Evolutionary conservation across 2,888 invertebrate genomes (phyloP), one percentile per base, ranked within the genome.

Genomic region (Drosophila fungiperda): DNA sequence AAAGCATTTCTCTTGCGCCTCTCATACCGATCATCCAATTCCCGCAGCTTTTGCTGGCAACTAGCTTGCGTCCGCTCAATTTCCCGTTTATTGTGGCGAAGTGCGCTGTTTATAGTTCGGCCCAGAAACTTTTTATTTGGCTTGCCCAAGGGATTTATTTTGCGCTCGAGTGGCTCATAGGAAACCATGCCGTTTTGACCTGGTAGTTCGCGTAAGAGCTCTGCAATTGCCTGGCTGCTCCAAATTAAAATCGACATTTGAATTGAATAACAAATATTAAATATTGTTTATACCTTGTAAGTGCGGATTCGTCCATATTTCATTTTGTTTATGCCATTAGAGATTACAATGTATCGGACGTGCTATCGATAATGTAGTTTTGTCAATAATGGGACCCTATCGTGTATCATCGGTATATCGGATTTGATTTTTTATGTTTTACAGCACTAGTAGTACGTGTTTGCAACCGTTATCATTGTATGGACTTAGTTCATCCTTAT

Each of bases 101-200:
- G 57, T 0, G 82, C 84, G 0, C 80, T 90, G n/a, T 74, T 85
- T 11, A 92, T 80, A 0, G 92, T 92, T 4, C 92, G 78, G 0
- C 90, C 91, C 0, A 92, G 68, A 55, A 92, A 92, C 5, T 83
- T 83, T 74, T 91, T 92, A 55, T 92, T 92, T 26, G 92, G 82
- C 63, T 74, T 91, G 1, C 89, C 89, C 32, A 92, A 58, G 0
- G 92, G 91, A 81, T 92, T 92, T 35, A 87, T 81, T 73, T 91
- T 91, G 15, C 92, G 85, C 40, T 91, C 92, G 6, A 76, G 80
- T 3, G 54, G 63, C 3, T 67, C 17, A 29, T 11, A 15, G 15
- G n/a, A 17, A 12, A 26, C 23, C 42, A 68, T 23, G 23, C 57
- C 36, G 32, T 68, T 62, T 20, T 76, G 70, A 9, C 57, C 35